Conservation (phyloP, 2,888 invertebrate species). For the Chrysolina haemoptera region DNA sequence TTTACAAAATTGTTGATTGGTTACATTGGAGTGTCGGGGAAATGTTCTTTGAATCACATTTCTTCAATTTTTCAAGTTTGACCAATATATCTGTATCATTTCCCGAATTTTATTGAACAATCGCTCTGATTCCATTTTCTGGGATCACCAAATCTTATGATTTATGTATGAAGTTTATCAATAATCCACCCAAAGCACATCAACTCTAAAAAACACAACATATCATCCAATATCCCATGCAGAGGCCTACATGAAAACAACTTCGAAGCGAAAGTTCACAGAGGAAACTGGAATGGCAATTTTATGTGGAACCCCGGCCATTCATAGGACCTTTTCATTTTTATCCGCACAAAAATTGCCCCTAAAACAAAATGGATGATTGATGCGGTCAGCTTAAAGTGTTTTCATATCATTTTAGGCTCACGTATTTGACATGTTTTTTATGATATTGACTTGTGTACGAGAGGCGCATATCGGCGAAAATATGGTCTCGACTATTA, state of each 20-base stretch:
- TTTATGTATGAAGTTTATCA: background rate
- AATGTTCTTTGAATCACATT: no score
- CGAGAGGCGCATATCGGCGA: background rate
- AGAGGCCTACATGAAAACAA: constrained; percentile 4
- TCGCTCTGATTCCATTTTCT: no score
- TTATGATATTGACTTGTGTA: constrained; percentile 19
- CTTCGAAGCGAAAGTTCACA: background rate
- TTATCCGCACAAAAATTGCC: constrained; percentile 13
- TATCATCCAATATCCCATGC: background rate
- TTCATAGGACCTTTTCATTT: constrained; percentile 1
- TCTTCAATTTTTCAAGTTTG: no score
- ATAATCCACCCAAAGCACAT: background rate
- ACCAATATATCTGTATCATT: no score
- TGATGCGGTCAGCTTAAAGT: constrained; percentile 22
- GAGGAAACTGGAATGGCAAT: constrained; percentile 6
- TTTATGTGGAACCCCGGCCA: constrained; percentile 4
- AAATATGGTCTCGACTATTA: constrained; percentile 5
- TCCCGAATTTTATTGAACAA: no score
- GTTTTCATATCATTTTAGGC: constrained; percentile 19
- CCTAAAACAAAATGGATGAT: constrained; percentile 22
- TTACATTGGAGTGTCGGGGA: no score
- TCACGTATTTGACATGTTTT: constrained; percentile 16
- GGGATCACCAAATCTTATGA: background rate
- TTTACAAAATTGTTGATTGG: no score
- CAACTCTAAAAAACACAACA: background rate